Percentiles rank a stretch among this genome's conserved stretches.
phyloP scores from a whole-genome alignment of 2,888 invertebrate species.

The Andrena bucephala region DNA sequence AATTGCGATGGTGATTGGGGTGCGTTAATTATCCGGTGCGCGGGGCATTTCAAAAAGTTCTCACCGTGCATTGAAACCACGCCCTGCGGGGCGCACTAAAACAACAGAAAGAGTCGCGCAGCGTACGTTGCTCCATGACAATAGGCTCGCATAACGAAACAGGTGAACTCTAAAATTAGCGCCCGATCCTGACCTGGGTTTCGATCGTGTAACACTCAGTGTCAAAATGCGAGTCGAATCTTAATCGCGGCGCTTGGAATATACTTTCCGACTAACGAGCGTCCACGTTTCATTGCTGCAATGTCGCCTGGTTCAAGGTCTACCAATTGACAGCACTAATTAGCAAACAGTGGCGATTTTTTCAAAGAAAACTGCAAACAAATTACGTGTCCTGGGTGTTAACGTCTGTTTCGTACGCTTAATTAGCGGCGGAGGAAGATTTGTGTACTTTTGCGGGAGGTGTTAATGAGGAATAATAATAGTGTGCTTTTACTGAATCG shows the following conservation, averaged over 20 bases:
- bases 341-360: background rate
- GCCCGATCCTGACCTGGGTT: slow-evolving; percentile 65
- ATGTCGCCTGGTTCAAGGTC: slow-evolving; percentile 1
- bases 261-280: slow-evolving; percentile 26
- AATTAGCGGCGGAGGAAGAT: background rate
- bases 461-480: too few species aligned
- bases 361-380: too few species aligned
- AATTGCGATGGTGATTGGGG: too few species aligned
- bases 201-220: slow-evolving; percentile 44
- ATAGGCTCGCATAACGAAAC: slow-evolving; percentile 55
- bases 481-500: too few species aligned
- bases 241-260: slow-evolving; percentile 37
- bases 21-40: slow-evolving; percentile 13
- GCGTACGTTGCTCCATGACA: slow-evolving; percentile 39
- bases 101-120: slow-evolving; percentile 20
- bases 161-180: slow-evolving; percentile 62
- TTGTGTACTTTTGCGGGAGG: background rate
- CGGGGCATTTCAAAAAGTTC: slow-evolving; percentile 6
- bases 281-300: slow-evolving; percentile 1
- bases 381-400: background rate
- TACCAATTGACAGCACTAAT: background rate
- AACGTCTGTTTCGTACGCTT: background rate
- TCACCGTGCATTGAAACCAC: slow-evolving; percentile 34
- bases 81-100: slow-evolving; percentile 17
- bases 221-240: slow-evolving; percentile 51